Percentiles rank a stretch among this genome's conserved stretches.
Evolutionary conservation across 2,888 invertebrate genomes (phyloP).

Genomic region (Dicycla oo): DNA sequence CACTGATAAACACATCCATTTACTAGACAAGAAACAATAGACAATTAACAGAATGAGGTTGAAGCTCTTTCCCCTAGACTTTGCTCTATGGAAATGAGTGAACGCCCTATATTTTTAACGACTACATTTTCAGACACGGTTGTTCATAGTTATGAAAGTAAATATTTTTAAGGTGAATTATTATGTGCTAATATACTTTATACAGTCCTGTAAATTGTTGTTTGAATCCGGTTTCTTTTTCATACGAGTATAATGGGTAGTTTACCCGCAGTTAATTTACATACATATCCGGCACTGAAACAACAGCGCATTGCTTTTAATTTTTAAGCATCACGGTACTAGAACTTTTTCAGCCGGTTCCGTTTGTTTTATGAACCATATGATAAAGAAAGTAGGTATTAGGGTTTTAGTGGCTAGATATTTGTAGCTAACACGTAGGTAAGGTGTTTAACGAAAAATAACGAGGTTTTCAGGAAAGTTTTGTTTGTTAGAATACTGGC

Average conservation of each 20-base stretch:
- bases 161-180: conserved; percentile 45
- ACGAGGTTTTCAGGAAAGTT: no score
- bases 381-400: background rate
- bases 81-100: conserved; percentile 30
- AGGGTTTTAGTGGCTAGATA: background rate
- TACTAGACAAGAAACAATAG: conserved; percentile 34
- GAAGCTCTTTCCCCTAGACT: conserved; percentile 30
- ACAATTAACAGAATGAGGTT: conserved; percentile 28
- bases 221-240: conserved; percentile 11
- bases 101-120: conserved; percentile 9
- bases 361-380: background rate
- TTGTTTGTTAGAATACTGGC: background rate
- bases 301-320: background rate
- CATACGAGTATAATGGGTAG: background rate
- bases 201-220: conserved; percentile 15
- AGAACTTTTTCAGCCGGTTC: background rate
- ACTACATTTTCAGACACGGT: conserved; percentile 9
- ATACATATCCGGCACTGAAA: conserved; percentile 3
- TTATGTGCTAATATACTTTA: conserved; percentile 35
- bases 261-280: conserved; percentile 1
- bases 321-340: background rate
- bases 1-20: background rate
- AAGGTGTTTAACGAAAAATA: background rate
- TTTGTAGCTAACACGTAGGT: background rate
- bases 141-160: conserved; percentile 20